A percentile compares a stretch with the other conserved stretches of the same genome.
phyloP scores from a whole-genome alignment of 2,113 vertebrate genomes.

The Eudyptes chrysolophus region DNA sequence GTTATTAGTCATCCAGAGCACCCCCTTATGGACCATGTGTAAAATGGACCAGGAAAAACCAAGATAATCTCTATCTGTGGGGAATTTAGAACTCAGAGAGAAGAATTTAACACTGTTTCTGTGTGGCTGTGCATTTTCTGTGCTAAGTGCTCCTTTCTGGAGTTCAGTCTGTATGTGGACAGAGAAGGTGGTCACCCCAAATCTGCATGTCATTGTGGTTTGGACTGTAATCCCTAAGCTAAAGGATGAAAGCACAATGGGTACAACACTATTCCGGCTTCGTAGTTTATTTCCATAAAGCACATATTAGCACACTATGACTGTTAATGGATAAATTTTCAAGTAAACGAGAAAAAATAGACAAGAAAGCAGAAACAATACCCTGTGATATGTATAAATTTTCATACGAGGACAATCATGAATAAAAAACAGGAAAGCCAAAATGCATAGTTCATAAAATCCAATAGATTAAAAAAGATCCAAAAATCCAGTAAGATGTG shows the following conservation, averaged over 20 bases:
- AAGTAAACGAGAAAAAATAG: neutral
- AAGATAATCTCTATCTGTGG: neutral
- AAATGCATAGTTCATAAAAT: neutral
- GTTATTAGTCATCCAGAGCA: neutral
- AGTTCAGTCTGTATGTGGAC: neutral
- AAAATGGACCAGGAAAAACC: neutral
- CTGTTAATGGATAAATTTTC: neutral
- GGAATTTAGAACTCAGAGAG: neutral
- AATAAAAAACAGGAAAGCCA: neutral
- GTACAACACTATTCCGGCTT: neutral
- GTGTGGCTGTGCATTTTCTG: neutral
- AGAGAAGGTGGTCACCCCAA: neutral
- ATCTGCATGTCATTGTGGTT: neutral
- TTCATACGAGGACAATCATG: neutral
- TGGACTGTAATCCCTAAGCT: neutral
- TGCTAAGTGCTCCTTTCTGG: neutral
- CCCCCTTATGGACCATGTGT: accelerated
- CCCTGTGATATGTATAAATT: neutral
- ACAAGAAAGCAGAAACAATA: neutral
- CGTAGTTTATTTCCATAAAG: neutral
- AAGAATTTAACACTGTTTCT: neutral
- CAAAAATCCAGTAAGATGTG: neutral
- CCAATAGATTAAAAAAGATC: neutral
- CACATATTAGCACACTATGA: neutral
- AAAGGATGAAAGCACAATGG: neutral